Conservation (phyloP, 2,113 vertebrate genomes). For the Arizona elegans region DNA sequence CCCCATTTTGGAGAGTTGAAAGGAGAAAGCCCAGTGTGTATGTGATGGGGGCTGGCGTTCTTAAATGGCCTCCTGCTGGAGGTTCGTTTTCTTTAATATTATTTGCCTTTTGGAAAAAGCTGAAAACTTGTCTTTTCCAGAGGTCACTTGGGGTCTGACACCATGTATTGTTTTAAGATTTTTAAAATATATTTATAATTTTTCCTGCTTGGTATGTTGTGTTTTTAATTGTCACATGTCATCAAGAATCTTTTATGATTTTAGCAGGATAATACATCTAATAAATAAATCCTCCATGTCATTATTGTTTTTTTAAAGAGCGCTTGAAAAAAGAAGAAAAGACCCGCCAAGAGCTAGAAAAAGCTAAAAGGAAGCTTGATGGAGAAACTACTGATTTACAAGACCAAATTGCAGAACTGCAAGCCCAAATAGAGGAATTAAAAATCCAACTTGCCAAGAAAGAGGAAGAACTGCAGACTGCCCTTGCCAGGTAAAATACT, state of each 20-base stretch:
- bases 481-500: constrained; percentile 80
- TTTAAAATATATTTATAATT: neutral
- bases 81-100: neutral
- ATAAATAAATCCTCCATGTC: neutral
- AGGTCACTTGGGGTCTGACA: neutral
- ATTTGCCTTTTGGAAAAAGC: neutral
- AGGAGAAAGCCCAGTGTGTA: neutral
- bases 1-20: neutral
- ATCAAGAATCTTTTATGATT: neutral
- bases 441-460: constrained; percentile 93
- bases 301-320: constrained; percentile 69
- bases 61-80: neutral
- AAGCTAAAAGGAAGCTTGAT: constrained; percentile 94
- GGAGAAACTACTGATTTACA: constrained; percentile 93
- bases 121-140: neutral
- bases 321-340: constrained; percentile 98
- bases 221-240: neutral
- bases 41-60: neutral
- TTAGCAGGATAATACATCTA: neutral
- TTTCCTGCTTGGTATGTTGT: neutral
- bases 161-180: neutral
- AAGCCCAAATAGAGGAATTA: constrained; percentile 93
- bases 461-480: constrained; percentile 91
- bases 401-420: constrained; percentile 95
- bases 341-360: constrained; percentile 93